Conservation (phyloP, 2,888 invertebrate species). For the Pandemis cinnamomeana region DNA sequence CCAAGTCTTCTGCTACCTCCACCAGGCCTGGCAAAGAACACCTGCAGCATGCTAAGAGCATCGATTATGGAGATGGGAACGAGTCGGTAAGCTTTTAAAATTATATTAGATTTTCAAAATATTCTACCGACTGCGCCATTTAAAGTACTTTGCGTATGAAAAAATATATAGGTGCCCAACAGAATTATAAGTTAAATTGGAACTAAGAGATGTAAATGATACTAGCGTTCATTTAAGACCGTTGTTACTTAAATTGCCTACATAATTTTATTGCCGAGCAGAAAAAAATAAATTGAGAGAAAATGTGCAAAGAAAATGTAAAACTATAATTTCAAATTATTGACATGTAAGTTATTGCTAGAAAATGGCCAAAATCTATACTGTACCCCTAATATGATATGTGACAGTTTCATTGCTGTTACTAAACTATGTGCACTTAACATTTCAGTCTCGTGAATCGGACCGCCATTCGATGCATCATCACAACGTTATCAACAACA, state of each 20-base stretch:
- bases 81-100: constrained; percentile 72
- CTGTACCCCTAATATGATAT: too few species aligned
- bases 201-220: too few species aligned
- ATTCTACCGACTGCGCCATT: constrained; percentile 1
- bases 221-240: too few species aligned
- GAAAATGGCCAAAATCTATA: background rate
- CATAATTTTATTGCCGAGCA: background rate
- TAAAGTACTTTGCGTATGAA: background rate
- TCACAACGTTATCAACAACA: constrained; percentile 89
- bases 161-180: too few species aligned
- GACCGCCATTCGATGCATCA: constrained; percentile 87
- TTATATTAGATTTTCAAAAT: background rate
- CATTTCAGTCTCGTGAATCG: constrained; percentile 85
- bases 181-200: too few species aligned
- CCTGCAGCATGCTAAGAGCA: constrained; percentile 84
- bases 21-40: constrained; percentile 82
- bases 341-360: background rate
- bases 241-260: too few species aligned
- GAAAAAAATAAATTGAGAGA: background rate
- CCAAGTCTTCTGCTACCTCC: constrained; percentile 87
- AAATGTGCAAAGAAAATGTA: too few species aligned
- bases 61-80: constrained; percentile 89
- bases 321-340: too few species aligned
- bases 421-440: constrained; percentile 13
- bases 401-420: background rate